Evolutionary conservation across 2,888 invertebrate genomes (phyloP), one percentile per base, ranked within the genome.

Genomic region (Drosophila neonasuta): DNA sequence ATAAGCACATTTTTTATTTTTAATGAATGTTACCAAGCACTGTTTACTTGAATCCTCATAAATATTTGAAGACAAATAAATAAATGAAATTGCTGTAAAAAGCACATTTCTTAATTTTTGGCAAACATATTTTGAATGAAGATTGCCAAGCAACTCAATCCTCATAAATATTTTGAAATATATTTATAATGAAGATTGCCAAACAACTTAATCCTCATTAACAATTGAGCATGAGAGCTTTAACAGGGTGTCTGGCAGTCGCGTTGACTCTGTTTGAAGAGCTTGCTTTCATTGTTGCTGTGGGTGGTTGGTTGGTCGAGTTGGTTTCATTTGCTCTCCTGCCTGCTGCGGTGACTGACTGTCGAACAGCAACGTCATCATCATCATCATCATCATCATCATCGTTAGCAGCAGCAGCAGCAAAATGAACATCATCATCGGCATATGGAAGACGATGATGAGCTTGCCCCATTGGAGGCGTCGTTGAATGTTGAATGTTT

Each of bases 321-420:
- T 73, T 70, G 78, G 68, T 73, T 79, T 81, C 70, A 77, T 72
- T 82, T 24, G 24, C 24, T 24, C 64, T 72, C 61, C 69, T 51
- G 68, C 55, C 71, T 68, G 69, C 67, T 73, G 77, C 71, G 66
- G 59, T 68, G 78, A 69, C 80, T 70, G 70, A 68, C 71, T 71
- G 79, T 71, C 78, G 78, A 72, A 66, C 67, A 60, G 24, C 67
- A 60, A 46, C 39, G 39, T 41, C 39, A 13, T 15, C 39, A 13
- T 41, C 15, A 11, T 1, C n/a, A 11, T 0, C 71, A 48, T 67
- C 67, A 46, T 67, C 67, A 46, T 58, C 51, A 57, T 34, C 51
- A 58, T 56, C 48, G 56, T 17, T 66, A 61, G 36, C 58, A 24
- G 9, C 32, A 10, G 9, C 9, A 11, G 32, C 3, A 10, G 32